phyloP scores from a whole-genome alignment of 2,113 vertebrate species.

The Aptenodytes patagonicus region DNA sequence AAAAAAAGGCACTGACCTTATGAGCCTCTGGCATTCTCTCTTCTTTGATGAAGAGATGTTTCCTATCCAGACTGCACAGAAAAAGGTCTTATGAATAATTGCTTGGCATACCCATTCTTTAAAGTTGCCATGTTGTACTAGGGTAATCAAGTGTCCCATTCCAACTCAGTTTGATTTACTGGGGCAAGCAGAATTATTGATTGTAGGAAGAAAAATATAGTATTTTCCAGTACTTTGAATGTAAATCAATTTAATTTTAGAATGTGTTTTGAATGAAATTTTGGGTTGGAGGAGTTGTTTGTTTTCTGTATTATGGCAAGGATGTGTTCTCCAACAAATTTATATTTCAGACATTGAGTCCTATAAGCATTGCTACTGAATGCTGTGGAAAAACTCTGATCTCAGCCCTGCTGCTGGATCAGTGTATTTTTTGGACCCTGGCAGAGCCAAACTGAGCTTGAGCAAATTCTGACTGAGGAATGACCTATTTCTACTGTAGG shows the following conservation, averaged over 20 bases:
- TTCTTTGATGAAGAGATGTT: slow-evolving; percentile 45
- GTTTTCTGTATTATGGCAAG: not conserved
- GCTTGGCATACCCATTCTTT: slow-evolving; percentile 7
- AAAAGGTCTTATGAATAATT: slow-evolving; percentile 36
- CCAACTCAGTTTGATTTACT: slow-evolving; percentile 29
- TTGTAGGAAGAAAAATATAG: not conserved
- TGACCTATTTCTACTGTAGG: not conserved
- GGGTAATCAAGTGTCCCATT: not conserved
- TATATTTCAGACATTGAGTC: not conserved
- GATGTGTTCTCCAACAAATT: not conserved
- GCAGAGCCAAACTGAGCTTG: not conserved
- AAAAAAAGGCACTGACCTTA: slow-evolving; percentile 18
- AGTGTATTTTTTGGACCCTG: not conserved
- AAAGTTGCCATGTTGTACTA: not conserved
- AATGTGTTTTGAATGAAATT: not conserved
- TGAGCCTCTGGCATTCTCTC: slow-evolving; percentile 19
- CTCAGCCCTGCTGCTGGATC: not conserved
- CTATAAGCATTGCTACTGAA: not conserved
- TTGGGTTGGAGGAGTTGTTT: not conserved
- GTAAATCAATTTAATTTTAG: not conserved
- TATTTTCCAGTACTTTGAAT: not conserved
- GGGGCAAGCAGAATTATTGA: not conserved
- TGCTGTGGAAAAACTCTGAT: not conserved
- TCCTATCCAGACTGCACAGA: not conserved
- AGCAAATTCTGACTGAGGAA: not conserved